Percentiles rank a stretch among this genome's conserved stretches.
These are phyloP conservation scores for Vandiemenella viatica DNA, from an alignment of 2,888 invertebrate species.

Conservation along the genomic window DNA sequence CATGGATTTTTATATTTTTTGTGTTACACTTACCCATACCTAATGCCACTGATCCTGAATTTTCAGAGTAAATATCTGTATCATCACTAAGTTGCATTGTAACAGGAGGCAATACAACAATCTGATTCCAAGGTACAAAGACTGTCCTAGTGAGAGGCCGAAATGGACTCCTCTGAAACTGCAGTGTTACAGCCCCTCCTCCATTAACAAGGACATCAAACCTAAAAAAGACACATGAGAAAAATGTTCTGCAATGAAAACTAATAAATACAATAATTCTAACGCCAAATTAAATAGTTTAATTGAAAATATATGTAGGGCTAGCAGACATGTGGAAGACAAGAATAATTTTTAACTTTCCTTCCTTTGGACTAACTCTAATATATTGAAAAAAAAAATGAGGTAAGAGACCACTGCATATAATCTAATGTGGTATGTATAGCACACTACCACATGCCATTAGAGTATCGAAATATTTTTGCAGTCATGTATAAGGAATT, in stretches of 20 bases:
- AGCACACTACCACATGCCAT: no score
- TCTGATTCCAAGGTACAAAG: conserved; percentile 95
- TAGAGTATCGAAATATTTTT: no score
- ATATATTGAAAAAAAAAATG: no score
- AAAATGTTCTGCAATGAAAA: no score
- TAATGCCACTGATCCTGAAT: not conserved
- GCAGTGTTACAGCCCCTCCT: conserved; percentile 90
- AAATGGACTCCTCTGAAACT: conserved; percentile 92
- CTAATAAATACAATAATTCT: no score
- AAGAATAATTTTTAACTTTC: not conserved
- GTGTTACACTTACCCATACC: no score
- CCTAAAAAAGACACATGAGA: no score
- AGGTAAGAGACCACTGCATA: no score
- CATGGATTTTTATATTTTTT: no score
- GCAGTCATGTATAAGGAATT: no score
- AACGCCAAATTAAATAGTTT: not conserved
- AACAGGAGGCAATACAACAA: conserved; percentile 80
- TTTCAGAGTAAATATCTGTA: conserved; percentile 21
- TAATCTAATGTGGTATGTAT: no score
- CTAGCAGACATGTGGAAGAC: not conserved
- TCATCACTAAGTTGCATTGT: conserved; percentile 75
- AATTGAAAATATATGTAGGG: not conserved
- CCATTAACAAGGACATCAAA: conserved; percentile 99
- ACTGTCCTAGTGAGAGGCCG: conserved; percentile 74
- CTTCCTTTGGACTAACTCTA: not conserved